phyloP scores from a whole-genome alignment of 2,113 vertebrate species.

The Oryzias melastigma region DNA sequence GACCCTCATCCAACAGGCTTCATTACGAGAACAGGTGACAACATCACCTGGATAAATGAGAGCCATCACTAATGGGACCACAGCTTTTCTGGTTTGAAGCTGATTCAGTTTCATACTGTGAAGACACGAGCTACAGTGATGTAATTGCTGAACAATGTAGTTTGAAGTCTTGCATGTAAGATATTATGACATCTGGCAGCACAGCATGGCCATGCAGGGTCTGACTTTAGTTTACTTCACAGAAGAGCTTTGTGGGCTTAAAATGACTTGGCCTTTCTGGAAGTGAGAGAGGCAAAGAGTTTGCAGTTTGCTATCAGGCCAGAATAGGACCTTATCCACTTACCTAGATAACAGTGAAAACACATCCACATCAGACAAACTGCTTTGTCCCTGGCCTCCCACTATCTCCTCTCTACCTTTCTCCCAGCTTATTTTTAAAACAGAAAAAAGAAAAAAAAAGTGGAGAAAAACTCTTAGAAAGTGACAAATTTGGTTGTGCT shows the following conservation, averaged over 20 bases:
- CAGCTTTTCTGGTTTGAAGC: too few relatives aligned
- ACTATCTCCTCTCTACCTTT: constrained; percentile 40
- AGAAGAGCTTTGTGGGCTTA: constrained; percentile 37
- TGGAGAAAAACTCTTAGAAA: constrained; percentile 22
- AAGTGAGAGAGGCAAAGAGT: constrained; percentile 19
- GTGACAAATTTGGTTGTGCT: constrained; percentile 42
- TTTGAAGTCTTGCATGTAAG: too few relatives aligned
- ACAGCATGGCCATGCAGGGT: not conserved
- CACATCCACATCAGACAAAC: constrained; percentile 56
- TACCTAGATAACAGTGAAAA: constrained; percentile 51
- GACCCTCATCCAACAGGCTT: too few relatives aligned
- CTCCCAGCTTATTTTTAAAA: constrained; percentile 27
- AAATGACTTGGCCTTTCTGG: constrained; percentile 33
- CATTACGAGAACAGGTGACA: too few relatives aligned
- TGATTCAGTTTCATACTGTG: too few relatives aligned
- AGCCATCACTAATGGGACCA: too few relatives aligned
- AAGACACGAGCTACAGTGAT: too few relatives aligned
- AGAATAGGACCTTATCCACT: constrained; percentile 42
- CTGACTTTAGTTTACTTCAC: constrained; percentile 24
- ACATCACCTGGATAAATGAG: too few relatives aligned
- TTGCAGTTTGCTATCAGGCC: constrained; percentile 46
- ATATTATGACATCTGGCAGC: constrained; percentile 22
- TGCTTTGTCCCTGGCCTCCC: constrained; percentile 37
- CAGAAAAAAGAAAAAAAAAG: not conserved
- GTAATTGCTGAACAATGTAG: too few relatives aligned